Evolutionary conservation across 2,113 vertebrate genomes (phyloP).

Genomic region (Phylloscopus trochiloides): DNA sequence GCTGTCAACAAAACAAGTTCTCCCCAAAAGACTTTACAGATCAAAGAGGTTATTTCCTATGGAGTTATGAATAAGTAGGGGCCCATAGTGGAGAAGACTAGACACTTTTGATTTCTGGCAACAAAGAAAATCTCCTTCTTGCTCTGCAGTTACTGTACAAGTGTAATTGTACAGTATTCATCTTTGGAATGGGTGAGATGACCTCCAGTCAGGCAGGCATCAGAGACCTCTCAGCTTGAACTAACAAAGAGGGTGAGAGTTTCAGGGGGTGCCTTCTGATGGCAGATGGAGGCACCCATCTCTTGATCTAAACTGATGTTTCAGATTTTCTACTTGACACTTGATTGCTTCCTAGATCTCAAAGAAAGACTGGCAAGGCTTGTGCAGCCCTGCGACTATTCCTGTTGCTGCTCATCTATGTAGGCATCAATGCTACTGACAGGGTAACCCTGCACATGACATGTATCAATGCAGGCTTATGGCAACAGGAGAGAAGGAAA

Average conservation of each 20-base stretch:
- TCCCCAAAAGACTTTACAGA: fast-evolving
- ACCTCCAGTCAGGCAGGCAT: neutral
- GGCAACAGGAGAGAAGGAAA: neutral
- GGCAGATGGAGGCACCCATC: fast-evolving
- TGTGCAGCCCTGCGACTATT: neutral
- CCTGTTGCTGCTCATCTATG: neutral
- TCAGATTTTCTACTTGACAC: neutral
- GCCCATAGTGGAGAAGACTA: neutral
- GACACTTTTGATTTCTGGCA: neutral
- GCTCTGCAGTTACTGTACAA: neutral
- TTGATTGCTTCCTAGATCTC: neutral
- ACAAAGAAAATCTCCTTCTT: neutral
- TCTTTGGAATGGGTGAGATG: neutral
- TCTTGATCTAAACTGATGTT: neutral
- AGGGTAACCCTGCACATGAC: neutral
- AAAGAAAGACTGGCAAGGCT: neutral
- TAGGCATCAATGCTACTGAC: neutral
- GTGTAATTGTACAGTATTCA: too few species aligned
- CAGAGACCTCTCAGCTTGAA: neutral
- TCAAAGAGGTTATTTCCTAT: neutral
- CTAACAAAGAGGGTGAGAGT: neutral
- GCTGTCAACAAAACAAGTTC: neutral
- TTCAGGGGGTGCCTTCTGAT: neutral
- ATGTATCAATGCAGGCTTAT: neutral
- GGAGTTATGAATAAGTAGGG: neutral